Conservation (phyloP, 2,113 vertebrate species). For the Aviceda subcristata region DNA sequence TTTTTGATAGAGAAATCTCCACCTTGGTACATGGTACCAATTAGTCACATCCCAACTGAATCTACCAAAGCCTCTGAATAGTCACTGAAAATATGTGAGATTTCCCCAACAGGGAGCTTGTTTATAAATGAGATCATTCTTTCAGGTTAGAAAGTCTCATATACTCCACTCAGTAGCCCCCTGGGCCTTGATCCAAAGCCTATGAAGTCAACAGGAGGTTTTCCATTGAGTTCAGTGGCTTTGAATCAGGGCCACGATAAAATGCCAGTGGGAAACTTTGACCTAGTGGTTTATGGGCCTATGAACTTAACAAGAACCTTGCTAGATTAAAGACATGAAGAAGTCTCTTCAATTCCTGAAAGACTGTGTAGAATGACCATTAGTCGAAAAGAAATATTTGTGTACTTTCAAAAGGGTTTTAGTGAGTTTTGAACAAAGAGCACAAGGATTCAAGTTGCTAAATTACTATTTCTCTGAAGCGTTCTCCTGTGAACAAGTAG, state of each 20-base stretch:
- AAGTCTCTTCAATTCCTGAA: not conserved
- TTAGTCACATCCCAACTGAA: not conserved
- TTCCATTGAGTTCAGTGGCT: not conserved
- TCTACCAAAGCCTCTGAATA: not conserved
- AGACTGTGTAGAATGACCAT: not conserved
- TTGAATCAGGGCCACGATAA: not conserved
- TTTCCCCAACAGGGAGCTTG: not conserved
- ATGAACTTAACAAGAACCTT: not conserved
- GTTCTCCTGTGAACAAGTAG: not conserved
- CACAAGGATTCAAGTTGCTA: not conserved
- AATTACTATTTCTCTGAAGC: not conserved
- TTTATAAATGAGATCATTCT: not conserved
- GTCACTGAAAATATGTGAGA: not conserved
- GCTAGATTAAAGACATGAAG: not conserved
- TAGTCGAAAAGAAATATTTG: not conserved
- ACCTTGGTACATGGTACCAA: not conserved
- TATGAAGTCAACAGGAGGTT: not conserved
- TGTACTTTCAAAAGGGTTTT: not conserved
- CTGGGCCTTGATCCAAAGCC: not conserved
- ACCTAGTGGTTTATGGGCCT: not conserved
- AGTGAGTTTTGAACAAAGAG: not conserved
- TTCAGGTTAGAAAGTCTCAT: not conserved
- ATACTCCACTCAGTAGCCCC: not conserved
- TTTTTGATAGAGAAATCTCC: not conserved
- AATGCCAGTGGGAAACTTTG: not conserved